Evolutionary conservation across 2,797 vertebrate species (phyloP).

Genomic region (Parambassis ranga): DNA sequence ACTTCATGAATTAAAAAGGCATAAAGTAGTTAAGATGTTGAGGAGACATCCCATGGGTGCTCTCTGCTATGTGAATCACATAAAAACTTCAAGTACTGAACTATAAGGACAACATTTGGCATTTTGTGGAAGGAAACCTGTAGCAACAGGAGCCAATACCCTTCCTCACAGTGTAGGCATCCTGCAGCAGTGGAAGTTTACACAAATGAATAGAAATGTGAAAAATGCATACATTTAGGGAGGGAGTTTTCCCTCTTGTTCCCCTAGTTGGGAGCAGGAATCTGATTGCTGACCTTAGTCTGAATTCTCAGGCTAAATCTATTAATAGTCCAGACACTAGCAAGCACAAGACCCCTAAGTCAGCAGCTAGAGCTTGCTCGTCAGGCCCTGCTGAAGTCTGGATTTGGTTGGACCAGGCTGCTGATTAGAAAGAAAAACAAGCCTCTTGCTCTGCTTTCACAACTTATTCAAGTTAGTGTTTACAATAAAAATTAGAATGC

Average conservation of each 20-base stretch:
- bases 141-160: not conserved
- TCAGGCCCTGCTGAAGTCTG: constrained; percentile 39
- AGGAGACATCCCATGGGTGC: not conserved
- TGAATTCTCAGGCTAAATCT: constrained; percentile 82
- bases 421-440: constrained; percentile 67
- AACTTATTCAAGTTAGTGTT: constrained; percentile 13
- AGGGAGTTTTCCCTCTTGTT: constrained; percentile 43
- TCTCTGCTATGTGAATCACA: constrained; percentile 23
- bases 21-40: constrained; percentile 5
- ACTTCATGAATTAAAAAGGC: constrained; percentile 23
- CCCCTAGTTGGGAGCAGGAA: constrained; percentile 69
- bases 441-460: not conserved
- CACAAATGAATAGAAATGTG: constrained; percentile 56
- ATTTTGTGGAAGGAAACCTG: constrained; percentile 2
- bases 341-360: constrained; percentile 68
- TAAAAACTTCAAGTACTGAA: constrained; percentile 9
- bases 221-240: constrained; percentile 60
- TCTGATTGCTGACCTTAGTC: constrained; percentile 78
- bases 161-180: constrained; percentile 1
- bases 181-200: constrained; percentile 21
- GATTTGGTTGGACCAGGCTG: constrained; percentile 38
- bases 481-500: constrained; percentile 1
- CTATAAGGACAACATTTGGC: not conserved
- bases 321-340: constrained; percentile 78
- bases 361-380: constrained; percentile 59